phyloP scores from a whole-genome alignment of 2,797 vertebrate species.

The Coccyzus lansbergi region DNA sequence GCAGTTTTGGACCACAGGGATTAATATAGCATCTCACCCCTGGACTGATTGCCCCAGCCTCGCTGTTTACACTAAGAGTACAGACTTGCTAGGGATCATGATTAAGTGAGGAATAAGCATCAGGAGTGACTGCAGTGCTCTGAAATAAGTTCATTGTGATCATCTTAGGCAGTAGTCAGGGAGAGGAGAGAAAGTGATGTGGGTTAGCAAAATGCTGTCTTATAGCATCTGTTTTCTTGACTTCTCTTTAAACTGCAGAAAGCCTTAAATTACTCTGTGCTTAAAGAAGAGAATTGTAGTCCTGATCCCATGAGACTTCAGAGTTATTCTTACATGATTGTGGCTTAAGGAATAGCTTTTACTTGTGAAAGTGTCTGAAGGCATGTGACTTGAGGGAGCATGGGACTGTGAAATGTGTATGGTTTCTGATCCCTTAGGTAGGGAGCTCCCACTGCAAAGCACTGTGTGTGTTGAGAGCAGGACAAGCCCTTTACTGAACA shows the following conservation, averaged over 20 bases:
- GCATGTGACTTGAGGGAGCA: not conserved
- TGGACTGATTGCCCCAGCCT: not conserved
- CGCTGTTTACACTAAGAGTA: not conserved
- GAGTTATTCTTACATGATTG: slow-evolving; percentile 25
- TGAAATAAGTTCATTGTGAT: not conserved
- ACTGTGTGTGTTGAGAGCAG: fast-evolving
- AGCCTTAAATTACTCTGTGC: slow-evolving; percentile 36
- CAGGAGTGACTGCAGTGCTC: not conserved
- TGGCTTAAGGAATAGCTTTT: slow-evolving; percentile 66
- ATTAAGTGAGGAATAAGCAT: not conserved
- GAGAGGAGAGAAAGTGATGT: slow-evolving; percentile 17
- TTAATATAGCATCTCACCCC: not conserved
- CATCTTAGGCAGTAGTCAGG: not conserved
- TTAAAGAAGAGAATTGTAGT: slow-evolving; percentile 31
- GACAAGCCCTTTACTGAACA: not conserved
- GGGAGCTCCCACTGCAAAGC: not conserved
- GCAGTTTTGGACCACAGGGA: not conserved
- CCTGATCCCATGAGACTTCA: not conserved
- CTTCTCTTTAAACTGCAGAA: not conserved
- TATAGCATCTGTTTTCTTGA: not conserved
- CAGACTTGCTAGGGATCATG: not conserved
- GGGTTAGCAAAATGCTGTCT: not conserved
- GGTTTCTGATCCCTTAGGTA: not conserved
- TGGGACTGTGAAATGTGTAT: not conserved
- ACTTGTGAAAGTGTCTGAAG: slow-evolving; percentile 52